These are phyloP conservation scores for Pitta sordida DNA, from an alignment of 2,113 vertebrate genomes.

Conservation along the genomic window DNA sequence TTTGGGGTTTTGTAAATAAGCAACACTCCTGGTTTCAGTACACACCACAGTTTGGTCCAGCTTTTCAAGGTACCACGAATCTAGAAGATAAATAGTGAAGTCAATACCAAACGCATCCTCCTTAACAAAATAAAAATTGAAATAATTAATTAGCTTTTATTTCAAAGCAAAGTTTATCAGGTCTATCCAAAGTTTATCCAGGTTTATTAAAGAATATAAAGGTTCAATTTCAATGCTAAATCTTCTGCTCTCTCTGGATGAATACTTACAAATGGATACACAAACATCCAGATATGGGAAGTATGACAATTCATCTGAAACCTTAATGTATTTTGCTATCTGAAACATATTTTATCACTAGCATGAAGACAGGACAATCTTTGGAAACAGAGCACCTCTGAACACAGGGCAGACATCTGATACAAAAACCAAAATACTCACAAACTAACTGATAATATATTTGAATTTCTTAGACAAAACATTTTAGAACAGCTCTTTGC, in stretches of 20 bases:
- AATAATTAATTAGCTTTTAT: not conserved
- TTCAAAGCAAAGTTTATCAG: not conserved
- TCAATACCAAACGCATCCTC: not conserved
- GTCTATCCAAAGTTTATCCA: not conserved
- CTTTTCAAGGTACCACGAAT: slow-evolving; percentile 97
- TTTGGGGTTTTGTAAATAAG: slow-evolving; percentile 97
- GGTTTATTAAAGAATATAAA: not conserved
- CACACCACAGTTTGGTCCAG: slow-evolving; percentile 99
- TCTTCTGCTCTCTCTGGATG: not conserved
- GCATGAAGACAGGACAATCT: not conserved
- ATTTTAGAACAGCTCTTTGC: not conserved
- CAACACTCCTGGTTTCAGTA: slow-evolving; percentile 94
- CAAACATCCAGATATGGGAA: not conserved
- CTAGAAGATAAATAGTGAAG: slow-evolving; percentile 66
- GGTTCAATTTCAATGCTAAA: not conserved
- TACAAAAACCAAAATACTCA: not conserved
- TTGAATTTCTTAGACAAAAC: not conserved
- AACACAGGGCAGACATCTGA: not conserved
- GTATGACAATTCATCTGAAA: not conserved
- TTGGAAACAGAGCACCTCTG: not conserved
- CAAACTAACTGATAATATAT: not conserved
- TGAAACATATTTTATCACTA: not conserved
- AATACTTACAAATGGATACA: not conserved
- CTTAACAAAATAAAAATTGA: not conserved
- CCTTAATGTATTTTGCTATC: not conserved